Conservation (phyloP, 2,113 vertebrate species). For the Herpailurus yagouaroundi region DNA sequence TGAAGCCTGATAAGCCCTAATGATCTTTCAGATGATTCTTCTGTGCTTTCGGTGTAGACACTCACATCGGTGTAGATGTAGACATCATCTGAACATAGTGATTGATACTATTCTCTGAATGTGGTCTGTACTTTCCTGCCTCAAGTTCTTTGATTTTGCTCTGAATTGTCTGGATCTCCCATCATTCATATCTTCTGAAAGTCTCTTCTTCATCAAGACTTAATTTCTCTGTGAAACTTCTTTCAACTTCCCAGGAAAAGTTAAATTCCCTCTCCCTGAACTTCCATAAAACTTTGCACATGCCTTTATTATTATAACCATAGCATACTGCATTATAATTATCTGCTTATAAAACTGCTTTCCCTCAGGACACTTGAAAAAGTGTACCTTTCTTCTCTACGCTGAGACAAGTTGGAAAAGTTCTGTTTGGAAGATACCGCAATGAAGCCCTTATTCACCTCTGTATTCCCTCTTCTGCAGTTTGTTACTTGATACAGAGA, state of each 20-base stretch:
- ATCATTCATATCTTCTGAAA: background rate
- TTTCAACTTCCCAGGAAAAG: background rate
- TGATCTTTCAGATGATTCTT: background rate
- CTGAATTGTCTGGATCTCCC: background rate
- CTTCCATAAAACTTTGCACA: background rate
- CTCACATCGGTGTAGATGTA: background rate
- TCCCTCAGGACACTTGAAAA: background rate
- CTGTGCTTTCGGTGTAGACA: background rate
- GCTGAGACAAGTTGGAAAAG: background rate
- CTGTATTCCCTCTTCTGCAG: background rate
- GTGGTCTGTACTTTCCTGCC: background rate
- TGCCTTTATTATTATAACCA: conserved; percentile 7
- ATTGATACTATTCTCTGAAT: background rate
- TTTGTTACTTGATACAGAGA: background rate
- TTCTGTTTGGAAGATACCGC: background rate
- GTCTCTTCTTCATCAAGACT: background rate
- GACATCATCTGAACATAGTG: background rate
- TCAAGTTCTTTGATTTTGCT: background rate
- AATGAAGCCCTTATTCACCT: background rate
- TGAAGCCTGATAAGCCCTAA: background rate
- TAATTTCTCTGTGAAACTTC: background rate
- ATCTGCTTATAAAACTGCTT: conserved; percentile 50
- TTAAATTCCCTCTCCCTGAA: background rate
- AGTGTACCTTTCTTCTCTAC: background rate
- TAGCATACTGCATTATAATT: conserved; percentile 1